Evolutionary conservation across 2,888 invertebrate species (phyloP).

Genomic region (Anaspis maculata): DNA sequence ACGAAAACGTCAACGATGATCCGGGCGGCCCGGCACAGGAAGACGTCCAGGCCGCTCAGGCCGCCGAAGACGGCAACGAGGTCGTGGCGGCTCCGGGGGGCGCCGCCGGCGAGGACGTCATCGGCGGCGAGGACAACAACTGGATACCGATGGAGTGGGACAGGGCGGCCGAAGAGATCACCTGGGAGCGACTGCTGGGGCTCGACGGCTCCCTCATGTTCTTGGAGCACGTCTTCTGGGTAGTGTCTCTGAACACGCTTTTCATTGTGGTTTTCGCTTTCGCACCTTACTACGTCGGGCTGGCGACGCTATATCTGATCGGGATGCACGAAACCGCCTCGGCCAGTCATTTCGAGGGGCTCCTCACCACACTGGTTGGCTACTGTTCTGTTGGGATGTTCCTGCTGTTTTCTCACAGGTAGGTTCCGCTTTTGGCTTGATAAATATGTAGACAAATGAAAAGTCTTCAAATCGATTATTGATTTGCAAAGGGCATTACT

Average conservation of each 20-base stretch:
- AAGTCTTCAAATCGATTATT: no score
- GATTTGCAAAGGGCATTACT: no score
- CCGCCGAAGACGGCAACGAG: constrained; percentile 1
- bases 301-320: constrained; percentile 66
- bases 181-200: constrained; percentile 95
- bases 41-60: constrained; percentile 5
- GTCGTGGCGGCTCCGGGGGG: constrained; percentile 9
- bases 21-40: no score
- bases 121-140: constrained; percentile 71
- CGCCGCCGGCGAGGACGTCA: constrained; percentile 50
- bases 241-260: constrained; percentile 91
- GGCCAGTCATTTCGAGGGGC: constrained; percentile 84
- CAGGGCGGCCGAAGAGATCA: constrained; percentile 91
- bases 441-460: no score
- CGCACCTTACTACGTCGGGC: constrained; percentile 92
- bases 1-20: constrained; percentile 23
- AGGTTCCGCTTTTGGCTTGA: no score
- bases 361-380: constrained; percentile 86
- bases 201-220: constrained; percentile 95
- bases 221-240: constrained; percentile 98
- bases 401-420: constrained; percentile 77
- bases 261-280: constrained; percentile 97
- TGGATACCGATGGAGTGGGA: constrained; percentile 99
- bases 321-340: constrained; percentile 58
- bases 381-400: constrained; percentile 83